Conservation (phyloP, 2,888 invertebrate genomes). For the Caenorhabditis angaria region DNA sequence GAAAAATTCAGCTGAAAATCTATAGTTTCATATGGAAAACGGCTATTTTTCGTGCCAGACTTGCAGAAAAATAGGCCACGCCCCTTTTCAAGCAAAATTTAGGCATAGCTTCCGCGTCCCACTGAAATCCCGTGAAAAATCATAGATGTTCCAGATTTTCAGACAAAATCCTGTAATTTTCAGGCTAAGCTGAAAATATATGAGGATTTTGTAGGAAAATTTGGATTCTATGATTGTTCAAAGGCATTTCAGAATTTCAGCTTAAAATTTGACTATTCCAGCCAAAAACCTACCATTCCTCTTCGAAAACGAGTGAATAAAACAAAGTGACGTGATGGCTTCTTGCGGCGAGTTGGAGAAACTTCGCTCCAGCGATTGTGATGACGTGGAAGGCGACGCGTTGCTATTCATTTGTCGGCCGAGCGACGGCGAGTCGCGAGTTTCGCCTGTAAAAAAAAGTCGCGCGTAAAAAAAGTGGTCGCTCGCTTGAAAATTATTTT, state of each 20-base stretch:
- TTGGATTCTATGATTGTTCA: not conserved
- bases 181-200: no score
- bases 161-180: no score
- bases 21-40: not conserved
- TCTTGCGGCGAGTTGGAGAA: slow-evolving; percentile 42
- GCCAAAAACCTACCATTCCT: slow-evolving; percentile 50
- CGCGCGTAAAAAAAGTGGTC: slow-evolving; percentile 2
- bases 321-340: slow-evolving; percentile 62
- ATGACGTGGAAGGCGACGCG: slow-evolving; percentile 46
- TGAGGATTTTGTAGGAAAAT: not conserved
- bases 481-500: no score
- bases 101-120: no score
- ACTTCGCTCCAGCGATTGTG: slow-evolving; percentile 42
- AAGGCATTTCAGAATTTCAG: no score
- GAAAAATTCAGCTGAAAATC: not conserved
- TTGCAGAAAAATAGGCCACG: no score
- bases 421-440: slow-evolving; percentile 39
- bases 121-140: no score
- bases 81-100: no score
- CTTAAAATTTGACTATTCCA: no score
- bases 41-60: no score
- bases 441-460: slow-evolving; percentile 48
- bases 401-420: slow-evolving; percentile 17
- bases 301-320: slow-evolving; percentile 64
- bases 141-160: no score